phyloP scores from a whole-genome alignment of 2,797 vertebrate genomes.

The Geotrypetes seraphini region DNA sequence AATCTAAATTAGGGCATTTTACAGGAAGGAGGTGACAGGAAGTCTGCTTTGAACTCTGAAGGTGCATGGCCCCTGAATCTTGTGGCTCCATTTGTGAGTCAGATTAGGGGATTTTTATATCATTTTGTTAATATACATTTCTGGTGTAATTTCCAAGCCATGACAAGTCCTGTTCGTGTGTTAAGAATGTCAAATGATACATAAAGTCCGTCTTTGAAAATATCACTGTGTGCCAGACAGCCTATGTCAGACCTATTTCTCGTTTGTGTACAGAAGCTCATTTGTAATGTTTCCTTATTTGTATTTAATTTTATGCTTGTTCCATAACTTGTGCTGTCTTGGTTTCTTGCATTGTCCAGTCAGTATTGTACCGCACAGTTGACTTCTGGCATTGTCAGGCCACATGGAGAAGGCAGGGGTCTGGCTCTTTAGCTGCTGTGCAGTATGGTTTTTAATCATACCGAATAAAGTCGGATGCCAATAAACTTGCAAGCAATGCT shows the following conservation, averaged over 20 bases:
- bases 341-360: conserved; percentile 32
- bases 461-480: conserved; percentile 37
- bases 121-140: conserved; percentile 14
- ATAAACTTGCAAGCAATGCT: conserved; percentile 37
- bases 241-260: too few species aligned
- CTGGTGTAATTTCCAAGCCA: conserved; percentile 15
- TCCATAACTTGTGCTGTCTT: conserved; percentile 30
- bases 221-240: conserved; percentile 7
- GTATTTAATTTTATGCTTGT: conserved; percentile 36
- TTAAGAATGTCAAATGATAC: conserved; percentile 16
- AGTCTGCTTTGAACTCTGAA: conserved; percentile 30
- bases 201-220: conserved; percentile 19
- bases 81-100: conserved; percentile 23
- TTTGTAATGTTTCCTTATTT: conserved; percentile 14
- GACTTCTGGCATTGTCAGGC: conserved; percentile 18
- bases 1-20: conserved; percentile 6
- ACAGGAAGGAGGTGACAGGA: conserved; percentile 28
- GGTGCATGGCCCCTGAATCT: conserved; percentile 30
- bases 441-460: conserved; percentile 35
- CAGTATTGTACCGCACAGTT: conserved; percentile 22
- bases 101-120: conserved; percentile 18
- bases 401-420: conserved; percentile 17
- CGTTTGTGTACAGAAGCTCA: too few species aligned
- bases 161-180: conserved; percentile 33
- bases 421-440: conserved; percentile 24